Evolutionary conservation across 2,797 vertebrate species (phyloP).

Genomic region (Cyclura pinguis): DNA sequence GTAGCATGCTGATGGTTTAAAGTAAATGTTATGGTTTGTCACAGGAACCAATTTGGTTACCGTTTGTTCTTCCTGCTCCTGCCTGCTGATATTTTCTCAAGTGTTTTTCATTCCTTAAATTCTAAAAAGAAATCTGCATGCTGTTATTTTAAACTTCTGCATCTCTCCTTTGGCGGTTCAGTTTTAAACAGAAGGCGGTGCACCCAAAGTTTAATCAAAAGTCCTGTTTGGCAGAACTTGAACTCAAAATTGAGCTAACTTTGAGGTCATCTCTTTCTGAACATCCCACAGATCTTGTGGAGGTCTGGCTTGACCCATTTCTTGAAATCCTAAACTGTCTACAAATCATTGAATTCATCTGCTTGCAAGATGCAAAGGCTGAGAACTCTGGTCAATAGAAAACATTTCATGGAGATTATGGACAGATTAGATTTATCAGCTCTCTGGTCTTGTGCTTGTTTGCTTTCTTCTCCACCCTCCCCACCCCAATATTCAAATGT

Average conservation of each 20-base stretch:
- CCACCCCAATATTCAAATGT: neutral
- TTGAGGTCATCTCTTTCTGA: slow-evolving; percentile 50
- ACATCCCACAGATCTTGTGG: slow-evolving; percentile 20
- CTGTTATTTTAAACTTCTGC: slow-evolving; percentile 88
- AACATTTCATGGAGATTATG: slow-evolving; percentile 13
- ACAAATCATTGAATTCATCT: slow-evolving; percentile 32
- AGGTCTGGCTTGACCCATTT: slow-evolving; percentile 25
- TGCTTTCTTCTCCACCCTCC: neutral
- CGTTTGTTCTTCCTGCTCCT: slow-evolving; percentile 90
- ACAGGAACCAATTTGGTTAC: slow-evolving; percentile 97
- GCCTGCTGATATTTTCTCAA: slow-evolving; percentile 92
- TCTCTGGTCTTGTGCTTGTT: slow-evolving; percentile 29
- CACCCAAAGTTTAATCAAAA: slow-evolving; percentile 70
- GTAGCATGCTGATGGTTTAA: slow-evolving; percentile 89
- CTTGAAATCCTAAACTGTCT: slow-evolving; percentile 41
- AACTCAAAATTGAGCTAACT: slow-evolving; percentile 60
- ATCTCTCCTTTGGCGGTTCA: slow-evolving; percentile 74
- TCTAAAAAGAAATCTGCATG: slow-evolving; percentile 84
- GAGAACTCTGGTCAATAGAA: neutral
- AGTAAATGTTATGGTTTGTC: slow-evolving; percentile 99
- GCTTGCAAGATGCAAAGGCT: slow-evolving; percentile 10
- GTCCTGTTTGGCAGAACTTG: slow-evolving; percentile 67
- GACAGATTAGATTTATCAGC: slow-evolving; percentile 10
- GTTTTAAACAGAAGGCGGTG: slow-evolving; percentile 72
- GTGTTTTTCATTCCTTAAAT: slow-evolving; percentile 93